These are phyloP conservation scores for Ochotona curzoniae DNA, from an alignment of 2,113 vertebrate species.

Conservation along the genomic window DNA sequence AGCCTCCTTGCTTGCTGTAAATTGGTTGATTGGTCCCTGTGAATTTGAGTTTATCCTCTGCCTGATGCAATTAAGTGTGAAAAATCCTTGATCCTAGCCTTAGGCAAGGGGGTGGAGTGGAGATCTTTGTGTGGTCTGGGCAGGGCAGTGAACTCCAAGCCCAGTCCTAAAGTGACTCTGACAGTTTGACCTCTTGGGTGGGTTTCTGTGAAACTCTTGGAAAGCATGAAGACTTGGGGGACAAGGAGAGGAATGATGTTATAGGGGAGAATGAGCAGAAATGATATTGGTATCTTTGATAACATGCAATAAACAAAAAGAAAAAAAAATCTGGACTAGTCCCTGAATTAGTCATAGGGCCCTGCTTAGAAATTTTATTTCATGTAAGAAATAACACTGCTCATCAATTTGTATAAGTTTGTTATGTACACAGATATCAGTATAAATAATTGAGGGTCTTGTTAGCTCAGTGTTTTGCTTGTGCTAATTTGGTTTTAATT, in stretches of 20 bases:
- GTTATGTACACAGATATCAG: conserved; percentile 39
- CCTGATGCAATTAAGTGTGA: conserved; percentile 73
- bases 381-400: conserved; percentile 52
- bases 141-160: neutral
- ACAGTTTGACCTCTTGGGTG: neutral
- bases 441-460: conserved; percentile 62
- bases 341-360: conserved; percentile 52
- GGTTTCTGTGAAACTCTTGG: neutral
- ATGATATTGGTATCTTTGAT: neutral
- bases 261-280: neutral
- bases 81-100: conserved; percentile 71
- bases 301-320: neutral
- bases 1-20: conserved; percentile 39
- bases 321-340: too few relatives aligned
- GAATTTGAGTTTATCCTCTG: conserved; percentile 75
- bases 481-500: conserved; percentile 58
- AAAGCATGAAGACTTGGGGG: neutral
- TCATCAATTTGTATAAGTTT: conserved; percentile 50
- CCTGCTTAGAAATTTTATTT: conserved; percentile 13
- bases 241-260: fast-evolving
- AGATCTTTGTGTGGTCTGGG: conserved; percentile 66
- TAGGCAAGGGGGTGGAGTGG: neutral
- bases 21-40: conserved; percentile 46
- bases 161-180: conserved; percentile 50
- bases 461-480: conserved; percentile 39